Percentiles rank a stretch among this genome's conserved stretches.
These are phyloP conservation scores for Rhynchophorus ferrugineus DNA, from an alignment of 1,140 invertebrate genomes.

Conservation along the genomic window DNA sequence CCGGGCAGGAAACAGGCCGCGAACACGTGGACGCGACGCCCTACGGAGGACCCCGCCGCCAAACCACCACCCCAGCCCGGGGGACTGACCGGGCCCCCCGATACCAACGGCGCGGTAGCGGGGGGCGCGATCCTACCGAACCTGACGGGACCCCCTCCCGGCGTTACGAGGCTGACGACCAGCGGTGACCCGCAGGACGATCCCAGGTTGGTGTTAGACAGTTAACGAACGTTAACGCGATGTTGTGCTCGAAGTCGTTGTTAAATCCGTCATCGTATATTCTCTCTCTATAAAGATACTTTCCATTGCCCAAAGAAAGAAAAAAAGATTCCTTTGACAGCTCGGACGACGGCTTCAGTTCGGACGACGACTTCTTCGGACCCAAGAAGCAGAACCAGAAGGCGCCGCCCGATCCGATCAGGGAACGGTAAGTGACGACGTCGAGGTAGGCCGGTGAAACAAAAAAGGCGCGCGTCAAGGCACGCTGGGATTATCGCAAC, in stretches of 20 bases:
- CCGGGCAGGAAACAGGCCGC: conserved; percentile 17
- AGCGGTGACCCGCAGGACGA: conserved; percentile 52
- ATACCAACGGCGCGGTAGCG: conserved; percentile 18
- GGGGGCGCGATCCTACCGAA: conserved; percentile 29
- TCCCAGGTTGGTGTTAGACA: conserved; percentile 35
- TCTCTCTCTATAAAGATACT: conserved; percentile 42
- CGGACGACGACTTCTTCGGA: conserved; percentile 53
- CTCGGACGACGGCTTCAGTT: conserved; percentile 56
- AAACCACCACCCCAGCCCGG: conserved; percentile 33
- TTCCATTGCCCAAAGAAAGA: conserved; percentile 63
- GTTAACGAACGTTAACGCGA: background rate
- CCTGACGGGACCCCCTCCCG: conserved; percentile 13
- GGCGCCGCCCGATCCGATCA: conserved; percentile 5
- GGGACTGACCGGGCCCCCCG: conserved; percentile 14
- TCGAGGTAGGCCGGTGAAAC: no score
- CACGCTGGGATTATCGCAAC: no score
- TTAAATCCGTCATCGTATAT: background rate
- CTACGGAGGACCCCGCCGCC: conserved; percentile 37
- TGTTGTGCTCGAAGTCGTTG: background rate
- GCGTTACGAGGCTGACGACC: conserved; percentile 25
- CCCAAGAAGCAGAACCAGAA: conserved; percentile 26
- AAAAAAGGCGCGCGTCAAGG: no score
- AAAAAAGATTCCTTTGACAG: conserved; percentile 59
- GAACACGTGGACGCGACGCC: conserved; percentile 16
- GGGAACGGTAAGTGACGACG: conserved; percentile 7